Base-by-base conservation (phyloP, 2,888 invertebrate species). In the Heliconius ismenius region DNA sequence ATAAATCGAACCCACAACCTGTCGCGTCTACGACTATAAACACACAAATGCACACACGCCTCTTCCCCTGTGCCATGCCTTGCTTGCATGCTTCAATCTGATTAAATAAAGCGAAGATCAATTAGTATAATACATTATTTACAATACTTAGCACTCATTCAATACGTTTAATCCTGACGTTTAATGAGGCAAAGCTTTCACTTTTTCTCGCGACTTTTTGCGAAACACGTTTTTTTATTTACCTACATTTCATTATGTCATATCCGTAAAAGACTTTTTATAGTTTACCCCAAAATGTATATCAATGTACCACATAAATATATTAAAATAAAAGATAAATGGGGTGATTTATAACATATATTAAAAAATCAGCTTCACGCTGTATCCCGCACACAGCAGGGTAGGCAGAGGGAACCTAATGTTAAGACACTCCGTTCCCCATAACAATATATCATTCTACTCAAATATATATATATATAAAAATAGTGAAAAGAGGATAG, bases 111-210 rank as follows among this genome's bases (percentile, higher is more conserved):
- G 39, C 18, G 9, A 36, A 24, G 39, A 43, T 39, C 21, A 62
- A 43, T 63, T 63, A 26, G 7, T 15, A n/a, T n/a, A 0, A 70
- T 67, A 67, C 9, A 13, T 11, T 67, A 3, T 67, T 39, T 43
- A 67, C 39, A 67, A 58, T 58, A 32, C 32, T n/a, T 15, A 36
- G 3, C n/a, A 36, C 32, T 15, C 24, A 36, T 70, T 36, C 15
- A 24, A 13, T 67, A 58, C 58, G 39, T 69, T 79, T 75, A 68
- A 79, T 75, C 39, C 62, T 73, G 65, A 70, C 54, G 43, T 70
- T 58, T 70, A 70, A 58, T 70, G n/a, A 70, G n/a, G 24, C 36
- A 54, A 49, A 74, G 67, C 78, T 78, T 78, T 78, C 78, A 76
- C 74, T 76, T 79, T 54, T 73, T 75, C 74, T 54, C 58, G 62